phyloP scores from a whole-genome alignment of 1,140 invertebrate species.

The Lepidostoma basale region DNA sequence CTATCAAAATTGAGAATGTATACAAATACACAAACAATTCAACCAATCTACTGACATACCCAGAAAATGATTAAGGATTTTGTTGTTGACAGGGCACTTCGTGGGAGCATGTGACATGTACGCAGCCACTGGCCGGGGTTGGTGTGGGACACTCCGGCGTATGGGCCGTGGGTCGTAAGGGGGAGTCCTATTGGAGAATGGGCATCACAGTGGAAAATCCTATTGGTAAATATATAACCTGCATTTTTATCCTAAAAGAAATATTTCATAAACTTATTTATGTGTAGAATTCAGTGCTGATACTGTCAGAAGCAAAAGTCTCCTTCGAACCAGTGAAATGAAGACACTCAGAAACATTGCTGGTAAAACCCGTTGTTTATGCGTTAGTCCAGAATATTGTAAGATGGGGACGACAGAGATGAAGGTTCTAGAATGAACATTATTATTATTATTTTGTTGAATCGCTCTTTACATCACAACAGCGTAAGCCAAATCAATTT shows the following conservation, averaged over 20 bases:
- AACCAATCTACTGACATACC: too few species aligned
- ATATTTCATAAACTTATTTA: conserved; percentile 1
- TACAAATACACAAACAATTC: too few species aligned
- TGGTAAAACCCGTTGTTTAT: too few species aligned
- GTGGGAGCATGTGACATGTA: conserved; percentile 81
- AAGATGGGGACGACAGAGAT: too few species aligned
- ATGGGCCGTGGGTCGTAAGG: conserved; percentile 87
- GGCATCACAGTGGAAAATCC: conserved; percentile 70
- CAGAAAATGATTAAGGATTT: neutral
- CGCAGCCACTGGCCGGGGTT: conserved; percentile 76
- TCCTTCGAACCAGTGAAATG: too few species aligned
- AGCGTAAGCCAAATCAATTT: too few species aligned
- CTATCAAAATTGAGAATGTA: neutral
- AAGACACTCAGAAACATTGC: too few species aligned
- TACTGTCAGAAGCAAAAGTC: too few species aligned
- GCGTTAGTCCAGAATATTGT: too few species aligned
- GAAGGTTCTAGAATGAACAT: too few species aligned
- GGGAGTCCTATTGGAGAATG: conserved; percentile 79
- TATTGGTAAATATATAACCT: conserved; percentile 61
- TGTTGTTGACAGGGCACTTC: conserved; percentile 63
- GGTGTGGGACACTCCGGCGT: conserved; percentile 70
- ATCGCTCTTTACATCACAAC: too few species aligned
- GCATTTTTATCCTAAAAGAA: conserved; percentile 48
- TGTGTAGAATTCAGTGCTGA: neutral
- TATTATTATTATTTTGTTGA: too few species aligned